Base-by-base conservation (phyloP, 2,113 vertebrate species). In the Balaeniceps rex region DNA sequence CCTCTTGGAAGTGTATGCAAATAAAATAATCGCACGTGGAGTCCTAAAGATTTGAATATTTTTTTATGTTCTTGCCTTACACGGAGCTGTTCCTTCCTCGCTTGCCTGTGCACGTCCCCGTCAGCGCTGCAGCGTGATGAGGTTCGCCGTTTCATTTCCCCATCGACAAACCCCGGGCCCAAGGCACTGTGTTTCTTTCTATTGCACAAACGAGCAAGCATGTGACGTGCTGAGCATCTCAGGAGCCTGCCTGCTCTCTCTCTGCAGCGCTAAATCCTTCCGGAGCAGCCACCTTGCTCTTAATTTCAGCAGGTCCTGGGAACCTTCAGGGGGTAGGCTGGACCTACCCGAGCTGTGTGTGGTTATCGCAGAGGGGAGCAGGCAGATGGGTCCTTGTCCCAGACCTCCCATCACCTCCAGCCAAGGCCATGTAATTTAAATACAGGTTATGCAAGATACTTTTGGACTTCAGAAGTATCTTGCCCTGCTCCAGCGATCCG, bases 81-180 rank as follows among this genome's bases (percentile, higher is more conserved):
- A n/a, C n/a, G n/a, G n/a, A 49, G 52, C 64, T 14, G 0, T 40
- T 34, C 26, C 52, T 22, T 44, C 38, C 25, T 26, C 6, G 0
- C 38, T 10, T 15, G 25, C 22, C 36, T 1, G 0, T 16, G 46
- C n/a, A 1, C 31, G 1, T 36, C 44, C 38, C 47, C 5, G 1
- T 47, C 9, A 46, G 14, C 3, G 2, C 47, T 33, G 54, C 4
- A 0, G 1, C 25, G 2, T 1, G 21, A 5, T 18, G 80, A 49
- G 31, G n/a, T 19, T 69, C 31, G 1, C n/a, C 8, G 18, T n/a
- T 57, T 46, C 15, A 1, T 60, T 51, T 55, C 31, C 14, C 34
- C 5, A 2, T 9, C 12, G 21, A 24, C 52, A 40, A 33, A 25
- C 29, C 11, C 21, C 31, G 11, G 49, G 29, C 36, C 44, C 14